Evolutionary conservation across 1,140 invertebrate species (phyloP).

Genomic region (Tachypleus tridentatus): DNA sequence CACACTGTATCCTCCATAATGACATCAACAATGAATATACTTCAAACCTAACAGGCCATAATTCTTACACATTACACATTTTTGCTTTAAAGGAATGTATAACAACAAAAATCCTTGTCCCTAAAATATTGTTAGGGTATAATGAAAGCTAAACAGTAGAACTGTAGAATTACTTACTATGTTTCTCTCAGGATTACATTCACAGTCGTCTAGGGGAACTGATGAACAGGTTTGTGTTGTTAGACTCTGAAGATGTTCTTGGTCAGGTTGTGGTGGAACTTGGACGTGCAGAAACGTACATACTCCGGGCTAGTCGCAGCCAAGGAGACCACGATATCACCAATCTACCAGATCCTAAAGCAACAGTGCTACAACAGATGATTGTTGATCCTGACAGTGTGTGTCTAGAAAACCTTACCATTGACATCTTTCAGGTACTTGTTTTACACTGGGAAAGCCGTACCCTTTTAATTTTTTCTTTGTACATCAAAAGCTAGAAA

Average conservation of each 20-base stretch:
- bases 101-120: too few species aligned
- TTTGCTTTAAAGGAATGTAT: too few species aligned
- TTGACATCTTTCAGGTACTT: slow-evolving; percentile 46
- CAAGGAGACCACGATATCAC: slow-evolving; percentile 38
- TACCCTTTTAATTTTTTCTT: too few species aligned
- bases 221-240: slow-evolving; percentile 46
- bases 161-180: slow-evolving; percentile 9
- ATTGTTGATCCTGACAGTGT: slow-evolving; percentile 49
- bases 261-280: slow-evolving; percentile 48
- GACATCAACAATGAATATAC: too few species aligned
- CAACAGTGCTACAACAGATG: slow-evolving; percentile 49
- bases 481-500: too few species aligned
- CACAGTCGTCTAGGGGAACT: slow-evolving; percentile 42
- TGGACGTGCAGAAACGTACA: slow-evolving; percentile 47
- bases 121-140: too few species aligned
- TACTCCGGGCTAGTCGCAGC: slow-evolving; percentile 38
- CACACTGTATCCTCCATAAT: too few species aligned
- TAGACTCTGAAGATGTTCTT: slow-evolving; percentile 40
- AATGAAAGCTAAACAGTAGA: too few species aligned
- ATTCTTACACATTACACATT: too few species aligned
- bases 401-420: slow-evolving; percentile 44
- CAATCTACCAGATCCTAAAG: slow-evolving; percentile 46
- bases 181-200: slow-evolving; percentile 38
- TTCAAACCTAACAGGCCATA: too few species aligned
- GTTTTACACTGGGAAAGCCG: background rate